Evolutionary conservation across 2,113 vertebrate genomes (phyloP), one percentile per base, ranked within the genome.

Genomic region (Nyctereutes procyonoides): DNA sequence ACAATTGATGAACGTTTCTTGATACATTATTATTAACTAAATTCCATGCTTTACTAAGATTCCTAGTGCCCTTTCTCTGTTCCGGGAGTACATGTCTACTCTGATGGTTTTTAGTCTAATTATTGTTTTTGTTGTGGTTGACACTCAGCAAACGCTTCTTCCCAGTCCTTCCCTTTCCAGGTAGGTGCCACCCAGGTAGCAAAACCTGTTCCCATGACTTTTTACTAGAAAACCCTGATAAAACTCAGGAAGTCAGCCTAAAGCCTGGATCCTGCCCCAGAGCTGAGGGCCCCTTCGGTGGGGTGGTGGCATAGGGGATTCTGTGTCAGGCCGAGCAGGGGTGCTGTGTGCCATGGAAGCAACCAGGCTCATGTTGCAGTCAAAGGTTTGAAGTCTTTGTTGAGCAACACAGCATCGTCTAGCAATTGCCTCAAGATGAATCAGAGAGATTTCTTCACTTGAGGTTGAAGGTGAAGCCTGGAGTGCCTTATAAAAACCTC

Each of bases 371-470:
- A 1, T 32, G 38, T 85, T 65, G 32, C 58, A 90, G 6, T 74
- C 32, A 56, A 88, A 85, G 35, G 28, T 20, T 56, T 22, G 51
- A 90, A 48, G 38, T 28, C 92, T 19, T 20, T 95, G 63, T 97
- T 97, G 96, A 84, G 94, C 77, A 97, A 96, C 0, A 13, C 48
- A 83, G 1, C 10, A 2, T 15, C 1, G 4, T 58, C 9, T 9
- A 74, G 32, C 2, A 32, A 58, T 81, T 73, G 71, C 76, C 28
- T 95, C 63, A 55, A 17, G 60, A 55, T 87, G 93, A 97, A 88
- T 96, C 74, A 97, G 62, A 84, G 77, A 65, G 43, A 62, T 91
- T 95, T 91, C 90, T 67, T 92, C 55, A 92, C 51, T 26, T 0
- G 12, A 19, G 24, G 48, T 65, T 1, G 2, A 65, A 60, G 60